A percentile compares a stretch with the other conserved stretches of the same genome.
Conservation (phyloP, 2,797 vertebrate species). For the Chelonia mydas region DNA sequence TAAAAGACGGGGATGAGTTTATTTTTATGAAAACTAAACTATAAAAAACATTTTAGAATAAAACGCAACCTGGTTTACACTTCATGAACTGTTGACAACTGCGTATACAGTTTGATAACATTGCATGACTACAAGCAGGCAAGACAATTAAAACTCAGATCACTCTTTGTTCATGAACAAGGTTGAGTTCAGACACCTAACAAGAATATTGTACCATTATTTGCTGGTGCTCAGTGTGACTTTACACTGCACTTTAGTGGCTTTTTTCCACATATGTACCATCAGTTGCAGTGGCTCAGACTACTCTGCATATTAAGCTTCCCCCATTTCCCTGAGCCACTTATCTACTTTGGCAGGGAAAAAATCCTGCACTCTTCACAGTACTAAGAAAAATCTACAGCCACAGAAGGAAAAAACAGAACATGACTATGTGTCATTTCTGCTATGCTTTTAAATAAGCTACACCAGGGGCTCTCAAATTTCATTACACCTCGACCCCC, state of each 20-base stretch:
- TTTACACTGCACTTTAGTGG: not conserved
- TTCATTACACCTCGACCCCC: too few species aligned
- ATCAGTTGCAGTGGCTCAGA: not conserved
- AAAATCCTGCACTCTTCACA: not conserved
- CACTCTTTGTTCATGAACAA: not conserved
- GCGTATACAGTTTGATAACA: not conserved
- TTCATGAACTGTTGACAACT: not conserved
- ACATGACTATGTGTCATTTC: not conserved
- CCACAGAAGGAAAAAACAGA: not conserved
- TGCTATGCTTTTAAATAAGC: not conserved
- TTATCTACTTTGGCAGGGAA: not conserved
- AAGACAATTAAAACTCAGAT: not conserved
- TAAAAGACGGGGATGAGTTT: not conserved
- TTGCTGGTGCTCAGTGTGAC: fast-evolving
- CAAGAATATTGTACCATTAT: not conserved
- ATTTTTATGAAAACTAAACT: not conserved
- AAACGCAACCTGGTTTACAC: not conserved
- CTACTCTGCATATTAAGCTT: not conserved
- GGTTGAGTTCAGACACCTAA: not conserved
- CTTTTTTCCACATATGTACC: not conserved
- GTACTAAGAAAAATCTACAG: not conserved
- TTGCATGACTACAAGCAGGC: fast-evolving
- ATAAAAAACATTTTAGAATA: not conserved
- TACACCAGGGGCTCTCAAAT: not conserved
- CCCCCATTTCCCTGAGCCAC: not conserved